Evolutionary conservation across 2,113 vertebrate genomes (phyloP).

Genomic region (Scortum barcoo): DNA sequence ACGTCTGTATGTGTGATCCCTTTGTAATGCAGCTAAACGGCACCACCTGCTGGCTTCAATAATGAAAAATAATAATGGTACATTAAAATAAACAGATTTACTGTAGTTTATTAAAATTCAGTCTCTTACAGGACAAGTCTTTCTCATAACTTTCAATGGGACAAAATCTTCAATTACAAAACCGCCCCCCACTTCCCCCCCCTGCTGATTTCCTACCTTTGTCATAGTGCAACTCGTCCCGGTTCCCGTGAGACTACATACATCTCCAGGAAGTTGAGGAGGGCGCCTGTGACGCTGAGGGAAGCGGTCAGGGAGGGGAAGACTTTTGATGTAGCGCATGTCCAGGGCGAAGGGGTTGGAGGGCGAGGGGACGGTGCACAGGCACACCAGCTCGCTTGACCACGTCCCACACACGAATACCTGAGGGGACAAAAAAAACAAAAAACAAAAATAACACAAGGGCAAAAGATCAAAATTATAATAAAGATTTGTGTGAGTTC

Average conservation of each 20-base stretch:
- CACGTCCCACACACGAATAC: slow-evolving; percentile 83
- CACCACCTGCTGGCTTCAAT: slow-evolving; percentile 50
- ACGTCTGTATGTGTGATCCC: background rate
- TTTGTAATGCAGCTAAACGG: slow-evolving; percentile 46
- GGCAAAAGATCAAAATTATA: background rate
- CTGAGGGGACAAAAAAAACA: too few relatives aligned
- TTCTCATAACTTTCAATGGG: too few relatives aligned
- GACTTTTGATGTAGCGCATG: slow-evolving; percentile 82
- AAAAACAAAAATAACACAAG: background rate
- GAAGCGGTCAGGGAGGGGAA: slow-evolving; percentile 82
- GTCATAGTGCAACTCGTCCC: slow-evolving; percentile 80
- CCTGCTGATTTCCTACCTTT: slow-evolving; percentile 69
- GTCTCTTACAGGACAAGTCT: too few relatives aligned
- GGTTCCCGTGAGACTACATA: slow-evolving; percentile 81
- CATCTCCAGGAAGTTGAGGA: slow-evolving; percentile 85
- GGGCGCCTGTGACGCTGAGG: slow-evolving; percentile 84
- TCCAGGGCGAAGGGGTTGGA: slow-evolving; percentile 86
- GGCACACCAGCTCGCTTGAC: slow-evolving; percentile 84
- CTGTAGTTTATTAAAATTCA: too few relatives aligned
- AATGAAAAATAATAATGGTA: too few relatives aligned
- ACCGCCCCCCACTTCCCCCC: background rate
- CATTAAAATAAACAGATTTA: background rate
- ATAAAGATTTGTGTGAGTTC: background rate
- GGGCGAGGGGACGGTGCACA: slow-evolving; percentile 85
- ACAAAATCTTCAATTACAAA: background rate